Evolutionary conservation across 2,113 vertebrate species (phyloP), one percentile per base, ranked within the genome.

Genomic region (Leuciscus idus): DNA sequence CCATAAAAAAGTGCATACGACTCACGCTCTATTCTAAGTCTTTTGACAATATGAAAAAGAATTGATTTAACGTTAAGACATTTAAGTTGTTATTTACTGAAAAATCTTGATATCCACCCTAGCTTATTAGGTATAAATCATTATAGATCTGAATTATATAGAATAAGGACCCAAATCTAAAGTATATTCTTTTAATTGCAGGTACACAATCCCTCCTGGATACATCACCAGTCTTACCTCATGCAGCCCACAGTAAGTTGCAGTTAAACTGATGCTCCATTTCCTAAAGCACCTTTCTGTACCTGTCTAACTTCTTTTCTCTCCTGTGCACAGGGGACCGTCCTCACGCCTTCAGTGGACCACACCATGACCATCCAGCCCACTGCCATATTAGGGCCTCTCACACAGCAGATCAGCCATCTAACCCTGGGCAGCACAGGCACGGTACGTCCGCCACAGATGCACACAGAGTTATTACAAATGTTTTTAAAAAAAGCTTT

Each of bases 211-310:
- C 96, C 96, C 0, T 94, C 97, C 73, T 98, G 97, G 97, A 94
- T 97, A 92, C 97, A 97, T 87, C 96, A 96, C 88, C 97, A 96
- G 92, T 96, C 96, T 10, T 97, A 97, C 96, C 96, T 97, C 94
- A 96, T 97, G 96, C 97, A 96, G 76, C 96, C 96, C 91, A 96
- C 96, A 87, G 97, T 98, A 93, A 97, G 97, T 93, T 17, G 68
- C 19, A 72, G 5, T 43, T 43, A 19, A 48, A 74, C 6, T 4
- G 19, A 19, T 26, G 26, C 3, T 59, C n/a, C 23, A 13, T 81
- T 30, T 52, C 72, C 43, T 33, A 70, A 84, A 70, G 21, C 6
- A 61, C 21, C 10, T 23, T 43, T 23, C 12, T 17, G 15, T 36
- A 55, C 46, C 3, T 11, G 13, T 30, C 33, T 68, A 15, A 19